Conservation (phyloP, 64 coral and sea anemone genomes). For the Catalaphyllia jardinei region DNA sequence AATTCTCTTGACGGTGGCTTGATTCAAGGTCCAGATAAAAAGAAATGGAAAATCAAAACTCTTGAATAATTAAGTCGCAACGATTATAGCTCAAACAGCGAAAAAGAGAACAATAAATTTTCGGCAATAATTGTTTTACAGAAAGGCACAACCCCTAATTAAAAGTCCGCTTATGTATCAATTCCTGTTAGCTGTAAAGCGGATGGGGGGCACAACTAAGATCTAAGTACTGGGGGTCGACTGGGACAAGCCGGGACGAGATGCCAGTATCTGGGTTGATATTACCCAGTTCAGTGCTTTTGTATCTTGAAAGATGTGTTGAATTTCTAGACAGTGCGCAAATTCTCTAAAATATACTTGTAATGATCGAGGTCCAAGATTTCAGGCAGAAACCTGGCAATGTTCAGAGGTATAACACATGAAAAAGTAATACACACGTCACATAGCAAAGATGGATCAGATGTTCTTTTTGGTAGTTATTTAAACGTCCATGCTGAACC, state of each 20-base stretch:
- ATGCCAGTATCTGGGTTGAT: conserved; percentile 11
- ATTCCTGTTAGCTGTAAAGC: background rate
- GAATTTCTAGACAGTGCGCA: background rate
- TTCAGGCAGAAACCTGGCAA: background rate
- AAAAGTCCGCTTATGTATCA: conserved; percentile 5
- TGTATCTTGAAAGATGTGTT: background rate
- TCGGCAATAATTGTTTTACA: background rate
- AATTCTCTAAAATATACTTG: background rate
- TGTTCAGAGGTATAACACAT: background rate
- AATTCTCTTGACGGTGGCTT: conserved; percentile 14
- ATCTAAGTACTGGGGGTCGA: background rate
- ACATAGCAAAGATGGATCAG: too few relatives aligned
- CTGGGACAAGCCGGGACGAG: background rate
- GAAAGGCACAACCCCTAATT: conserved; percentile 14
- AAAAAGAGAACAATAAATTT: conserved; percentile 16
- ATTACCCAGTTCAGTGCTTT: background rate
- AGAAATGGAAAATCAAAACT: conserved; percentile 21
- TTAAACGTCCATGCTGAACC: too few relatives aligned
- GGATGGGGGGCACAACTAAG: background rate
- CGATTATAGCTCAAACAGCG: conserved; percentile 1
- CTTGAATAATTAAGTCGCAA: conserved; percentile 10
- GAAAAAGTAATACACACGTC: too few relatives aligned
- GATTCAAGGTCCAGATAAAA: conserved; percentile 19
- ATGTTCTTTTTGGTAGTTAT: too few relatives aligned
- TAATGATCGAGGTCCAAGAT: background rate